phyloP scores from a whole-genome alignment of 2,888 invertebrate species.

The Rugalucina vietnamica region DNA sequence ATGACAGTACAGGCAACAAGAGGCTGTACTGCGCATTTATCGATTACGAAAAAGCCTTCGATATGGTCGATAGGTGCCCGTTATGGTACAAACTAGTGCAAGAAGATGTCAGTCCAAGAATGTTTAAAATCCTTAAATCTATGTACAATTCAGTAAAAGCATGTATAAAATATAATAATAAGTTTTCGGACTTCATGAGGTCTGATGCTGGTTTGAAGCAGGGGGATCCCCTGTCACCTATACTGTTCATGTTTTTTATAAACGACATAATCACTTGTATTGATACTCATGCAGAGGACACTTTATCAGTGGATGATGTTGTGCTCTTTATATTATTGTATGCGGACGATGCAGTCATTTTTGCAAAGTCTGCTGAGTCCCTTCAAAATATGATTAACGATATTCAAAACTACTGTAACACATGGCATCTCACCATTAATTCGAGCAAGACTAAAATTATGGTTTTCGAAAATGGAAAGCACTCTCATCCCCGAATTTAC shows the following conservation, averaged over 20 bases:
- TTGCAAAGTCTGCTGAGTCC: neutral
- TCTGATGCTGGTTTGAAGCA: neutral
- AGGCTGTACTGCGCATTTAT: neutral
- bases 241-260: neutral
- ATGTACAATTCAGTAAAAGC: conserved; percentile 7
- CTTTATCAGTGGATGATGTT: neutral
- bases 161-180: neutral
- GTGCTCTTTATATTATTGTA: neutral
- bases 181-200: neutral
- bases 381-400: conserved; percentile 7
- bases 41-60: neutral
- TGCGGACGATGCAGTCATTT: conserved; percentile 17
- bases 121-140: neutral
- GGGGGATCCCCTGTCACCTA: neutral
- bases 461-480: neutral
- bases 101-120: neutral
- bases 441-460: neutral
- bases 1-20: neutral
- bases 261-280: neutral
- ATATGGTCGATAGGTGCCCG: neutral
- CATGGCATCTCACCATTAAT: conserved; percentile 4
- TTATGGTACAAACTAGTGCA: conserved; percentile 4
- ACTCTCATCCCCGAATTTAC: neutral
- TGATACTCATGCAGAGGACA: neutral
- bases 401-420: neutral